Base-by-base conservation (phyloP, 1,140 invertebrate species). In the Cydia pomonella region DNA sequence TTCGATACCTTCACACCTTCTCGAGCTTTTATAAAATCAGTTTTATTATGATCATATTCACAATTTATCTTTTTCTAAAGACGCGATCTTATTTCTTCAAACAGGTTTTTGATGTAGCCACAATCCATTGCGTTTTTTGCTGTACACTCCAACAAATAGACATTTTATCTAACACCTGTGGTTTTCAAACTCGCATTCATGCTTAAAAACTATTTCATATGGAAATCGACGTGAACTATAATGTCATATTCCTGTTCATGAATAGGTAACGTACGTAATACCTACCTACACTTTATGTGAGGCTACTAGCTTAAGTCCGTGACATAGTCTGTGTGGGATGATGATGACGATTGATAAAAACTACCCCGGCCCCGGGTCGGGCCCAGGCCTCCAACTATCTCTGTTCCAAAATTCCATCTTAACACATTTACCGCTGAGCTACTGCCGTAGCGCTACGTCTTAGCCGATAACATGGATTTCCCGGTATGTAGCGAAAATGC, bases 1-100 rank as follows among this genome's bases (percentile, higher is more conserved):
- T 82, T 84, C 82, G 74, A 79, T 79, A 73, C 63, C 63, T 82
- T 80, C 78, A 83, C 80, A 82, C 79, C 75, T 80, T 78, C 64
- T 18, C 53, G 75, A 75, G 76, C 71, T 29, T 77, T 84, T 82
- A 83, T 81, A 80, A 85, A 85, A 80, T 77, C 75, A 76, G 73
- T 83, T 83, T 87, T 86, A 86, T 86, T 86, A 74, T 80, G 79
- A 82, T 84, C 77, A 80, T 76, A 73, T 80, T 84, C 73, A 69
- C 64, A 64, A 75, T 80, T 82, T 80, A 75, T 82, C 81, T 75
- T 73, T 75, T 82, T 80, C 73, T 75, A 84, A 78, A 80, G 78
- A 79, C 64, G 75, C 77, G 77, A 81, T 85, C 79, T 79, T 80
- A 50, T 82, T 84, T 64, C 80, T 44, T 29, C 44, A 44, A 80